Evolutionary conservation across 2,113 vertebrate genomes (phyloP), one percentile per base, ranked within the genome.

Genomic region (Podarcis muralis): DNA sequence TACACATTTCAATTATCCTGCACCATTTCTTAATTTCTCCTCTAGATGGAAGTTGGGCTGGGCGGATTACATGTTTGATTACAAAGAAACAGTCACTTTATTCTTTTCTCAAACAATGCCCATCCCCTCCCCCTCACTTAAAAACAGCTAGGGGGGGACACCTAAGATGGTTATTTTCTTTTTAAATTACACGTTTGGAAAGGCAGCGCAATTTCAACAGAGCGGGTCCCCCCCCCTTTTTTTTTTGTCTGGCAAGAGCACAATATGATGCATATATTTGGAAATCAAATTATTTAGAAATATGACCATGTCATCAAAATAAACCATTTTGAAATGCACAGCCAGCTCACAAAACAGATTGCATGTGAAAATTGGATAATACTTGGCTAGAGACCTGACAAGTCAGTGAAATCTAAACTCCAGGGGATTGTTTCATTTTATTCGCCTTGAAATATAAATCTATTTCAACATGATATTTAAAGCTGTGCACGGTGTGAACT

Each of bases 261-360:
- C 82, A 62, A 48, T 62, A 90, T 93, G 92, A 93, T 93, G 92
- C 87, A 92, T 94, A 92, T 89, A 91, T 95, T 89, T 92, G 92
- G 93, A 94, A 95, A 96, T 95, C 91, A 95, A 95, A 94, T 94
- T 94, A 92, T 94, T 95, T 95, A 95, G 93, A 96, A 93, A 95
- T 94, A 95, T 92, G 95, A 89, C 91, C 88, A 0, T 91, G 91
- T 92, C 93, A 93, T 93, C 94, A 94, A 96, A 94, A 93, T 95
- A 95, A 95, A 93, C 92, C 92, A 79, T 96, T 95, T 93, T 74
- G 94, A 92, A 94, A 95, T 85, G 94, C 95, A 81, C 93, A 79
- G 91, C 95, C 90, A 88, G 93, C 91, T 92, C 90, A 93, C 88
- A 92, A 89, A 91, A 87, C 95, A 85, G 88, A 93, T 84, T 89